Base-by-base conservation (phyloP, 2,888 invertebrate genomes). In the Epirrhoe alternata region DNA sequence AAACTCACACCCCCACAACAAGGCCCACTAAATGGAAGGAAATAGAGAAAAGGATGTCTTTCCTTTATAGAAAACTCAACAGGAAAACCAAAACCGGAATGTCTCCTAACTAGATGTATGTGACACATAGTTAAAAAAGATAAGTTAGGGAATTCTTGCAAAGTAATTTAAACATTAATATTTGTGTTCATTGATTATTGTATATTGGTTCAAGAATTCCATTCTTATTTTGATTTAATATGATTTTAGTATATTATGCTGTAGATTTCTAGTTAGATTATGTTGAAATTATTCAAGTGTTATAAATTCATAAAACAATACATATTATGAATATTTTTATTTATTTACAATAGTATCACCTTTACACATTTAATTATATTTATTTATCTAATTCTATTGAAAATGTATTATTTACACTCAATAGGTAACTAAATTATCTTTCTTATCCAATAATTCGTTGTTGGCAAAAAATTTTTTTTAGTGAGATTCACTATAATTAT, bases 11-110 rank as follows among this genome's bases (percentile, higher is more conserved):
- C 70, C 96, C 96, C 1, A 61, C 93, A 31, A 92, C 94, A 0
- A 94, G 96, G 67, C 98, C 98, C 1, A 96, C 96, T 0, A 97
- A 96, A 83, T 97, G 97, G 97, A 94, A 94, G 68, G 94, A 97
- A 0, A 80, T 98, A 69, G 87, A 96, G 50, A 97, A 96, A 78
- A 93, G 97, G 58, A 95, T 98, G 47, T 89, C 89, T 33, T 97
- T 94, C 85, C 90, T 98, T 56, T 97, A 97, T 74, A 95, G 94
- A 83, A 97, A 94, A 86, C 92, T 98, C 10, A 98, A 98, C 86
- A 94, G 95, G 63, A 97, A 97, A 86, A 97, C 97, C 0, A 96
- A 95, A 88, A 97, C 96, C 42, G 94, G 94, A 2, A 94, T 77
- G 63, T 92, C 92, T 55, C 84, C 88, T 53, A 81, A 84, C 75